Evolutionary conservation across 2,797 vertebrate genomes (phyloP).

Genomic region (Pachyuromys duprasi): DNA sequence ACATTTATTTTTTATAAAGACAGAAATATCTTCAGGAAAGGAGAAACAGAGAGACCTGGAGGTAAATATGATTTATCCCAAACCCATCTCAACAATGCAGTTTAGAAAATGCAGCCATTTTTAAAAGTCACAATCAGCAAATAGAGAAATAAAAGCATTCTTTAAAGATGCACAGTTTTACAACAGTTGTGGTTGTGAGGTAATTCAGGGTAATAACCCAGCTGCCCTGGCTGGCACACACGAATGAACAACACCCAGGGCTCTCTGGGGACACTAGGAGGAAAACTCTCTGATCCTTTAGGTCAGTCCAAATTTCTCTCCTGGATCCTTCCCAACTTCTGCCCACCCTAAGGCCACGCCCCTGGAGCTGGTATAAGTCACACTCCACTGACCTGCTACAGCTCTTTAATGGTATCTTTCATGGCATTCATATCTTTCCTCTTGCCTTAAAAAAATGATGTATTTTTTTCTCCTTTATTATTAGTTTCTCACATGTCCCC

Average conservation of each 20-base stretch:
- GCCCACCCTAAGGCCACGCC: background rate
- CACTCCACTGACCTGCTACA: background rate
- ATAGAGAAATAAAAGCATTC: background rate
- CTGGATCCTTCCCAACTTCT: background rate
- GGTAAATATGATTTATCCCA: background rate
- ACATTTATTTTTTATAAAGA: background rate
- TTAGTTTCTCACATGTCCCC: background rate
- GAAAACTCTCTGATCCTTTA: background rate
- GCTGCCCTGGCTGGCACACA: background rate
- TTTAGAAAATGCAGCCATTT: slow-evolving; percentile 57
- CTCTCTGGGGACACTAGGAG: background rate
- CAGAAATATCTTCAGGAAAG: background rate
- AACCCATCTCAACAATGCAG: background rate
- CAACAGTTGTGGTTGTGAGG: background rate
- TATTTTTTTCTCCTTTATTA: slow-evolving; percentile 3
- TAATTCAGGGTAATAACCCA: background rate
- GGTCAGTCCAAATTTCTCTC: background rate
- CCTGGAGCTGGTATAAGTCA: background rate
- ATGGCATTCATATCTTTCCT: background rate
- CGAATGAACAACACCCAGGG: background rate
- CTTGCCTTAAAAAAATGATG: background rate
- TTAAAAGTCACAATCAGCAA: slow-evolving; percentile 23
- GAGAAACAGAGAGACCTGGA: background rate
- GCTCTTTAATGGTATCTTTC: background rate
- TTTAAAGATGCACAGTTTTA: background rate